Percentiles rank a stretch among this genome's conserved stretches.
Evolutionary conservation across 2,797 vertebrate genomes (phyloP).

Genomic region (Crocodylus rhombifer): DNA sequence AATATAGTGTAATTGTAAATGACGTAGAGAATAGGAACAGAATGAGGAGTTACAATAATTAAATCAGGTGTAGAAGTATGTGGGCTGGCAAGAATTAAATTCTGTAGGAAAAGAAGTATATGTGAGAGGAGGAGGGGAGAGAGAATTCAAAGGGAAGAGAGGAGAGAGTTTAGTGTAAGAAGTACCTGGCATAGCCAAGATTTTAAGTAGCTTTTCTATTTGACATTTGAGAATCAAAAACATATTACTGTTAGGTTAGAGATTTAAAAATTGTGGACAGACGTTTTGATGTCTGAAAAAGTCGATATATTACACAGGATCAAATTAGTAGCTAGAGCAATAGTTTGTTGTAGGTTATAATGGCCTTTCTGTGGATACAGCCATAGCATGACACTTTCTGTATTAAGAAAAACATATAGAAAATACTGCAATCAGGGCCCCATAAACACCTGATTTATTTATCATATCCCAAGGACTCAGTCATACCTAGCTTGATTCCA

Average conservation of each 20-base stretch:
- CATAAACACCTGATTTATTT: neutral
- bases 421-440: neutral
- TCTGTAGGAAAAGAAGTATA: neutral
- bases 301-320: neutral
- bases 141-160: neutral
- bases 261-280: neutral
- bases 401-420: neutral
- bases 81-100: neutral
- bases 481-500: neutral
- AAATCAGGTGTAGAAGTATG: neutral
- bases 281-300: neutral
- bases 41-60: neutral
- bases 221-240: slow-evolving; percentile 11
- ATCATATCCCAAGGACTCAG: neutral
- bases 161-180: neutral
- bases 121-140: neutral
- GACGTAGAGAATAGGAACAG: neutral
- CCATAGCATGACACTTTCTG: neutral
- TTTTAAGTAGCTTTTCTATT: slow-evolving; percentile 7
- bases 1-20: neutral
- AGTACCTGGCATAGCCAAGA: neutral
- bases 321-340: neutral
- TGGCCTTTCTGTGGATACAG: neutral
- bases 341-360: neutral
- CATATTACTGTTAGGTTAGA: neutral